phyloP scores from a whole-genome alignment of 2,888 invertebrate species.

The Caenorhabditis macrosperma region DNA sequence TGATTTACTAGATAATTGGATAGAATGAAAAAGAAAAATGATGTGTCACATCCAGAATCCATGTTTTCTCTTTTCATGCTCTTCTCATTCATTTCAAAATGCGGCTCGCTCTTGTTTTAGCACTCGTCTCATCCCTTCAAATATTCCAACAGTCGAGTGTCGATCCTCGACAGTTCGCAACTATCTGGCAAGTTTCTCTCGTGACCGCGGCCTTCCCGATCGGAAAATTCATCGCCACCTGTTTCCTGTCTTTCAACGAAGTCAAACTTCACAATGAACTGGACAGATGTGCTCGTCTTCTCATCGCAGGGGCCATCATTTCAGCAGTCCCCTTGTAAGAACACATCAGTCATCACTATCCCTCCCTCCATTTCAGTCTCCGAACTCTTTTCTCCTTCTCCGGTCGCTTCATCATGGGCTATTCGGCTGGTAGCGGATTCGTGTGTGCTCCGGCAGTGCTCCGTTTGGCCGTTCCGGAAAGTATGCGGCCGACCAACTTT shows the following conservation, averaged over 20 bases:
- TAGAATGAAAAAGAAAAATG: constrained; percentile 48
- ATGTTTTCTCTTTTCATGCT: background rate
- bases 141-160: constrained; percentile 68
- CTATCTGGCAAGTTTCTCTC: constrained; percentile 53
- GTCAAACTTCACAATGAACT: constrained; percentile 44
- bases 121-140: constrained; percentile 70
- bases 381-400: constrained; percentile 33
- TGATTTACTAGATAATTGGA: constrained; percentile 44
- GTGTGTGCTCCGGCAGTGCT: constrained; percentile 69
- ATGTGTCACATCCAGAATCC: constrained; percentile 39
- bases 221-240: constrained; percentile 66
- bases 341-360: too few species aligned
- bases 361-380: constrained; percentile 11
- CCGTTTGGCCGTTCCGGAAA: constrained; percentile 54
- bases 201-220: constrained; percentile 62
- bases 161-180: constrained; percentile 32
- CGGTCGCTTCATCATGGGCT: constrained; percentile 69
- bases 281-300: constrained; percentile 53
- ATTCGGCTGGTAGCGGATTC: constrained; percentile 70
- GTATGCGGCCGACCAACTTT: constrained; percentile 55
- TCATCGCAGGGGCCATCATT: constrained; percentile 59
- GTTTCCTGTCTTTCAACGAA: constrained; percentile 45
- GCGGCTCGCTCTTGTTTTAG: constrained; percentile 65
- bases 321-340: constrained; percentile 55
- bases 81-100: constrained; percentile 19